Evolutionary conservation across 1,140 invertebrate species (phyloP), one percentile per base, ranked within the genome.

Genomic region (Panulirus ornatus): DNA sequence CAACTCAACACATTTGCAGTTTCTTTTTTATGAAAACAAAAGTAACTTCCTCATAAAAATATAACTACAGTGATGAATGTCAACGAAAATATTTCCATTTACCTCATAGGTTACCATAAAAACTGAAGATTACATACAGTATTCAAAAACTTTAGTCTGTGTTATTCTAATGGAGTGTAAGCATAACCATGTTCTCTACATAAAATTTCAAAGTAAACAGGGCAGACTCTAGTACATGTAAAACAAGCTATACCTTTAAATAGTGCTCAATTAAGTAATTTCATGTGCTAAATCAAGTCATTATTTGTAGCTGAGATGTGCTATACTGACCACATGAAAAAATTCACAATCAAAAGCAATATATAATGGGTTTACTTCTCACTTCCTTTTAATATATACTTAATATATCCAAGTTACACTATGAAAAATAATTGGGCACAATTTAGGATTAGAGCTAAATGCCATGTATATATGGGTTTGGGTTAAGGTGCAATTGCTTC

Each of bases 401-500:
- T n/a, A n/a, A n/a, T n/a, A n/a, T n/a, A n/a, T n/a, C 38, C 42
- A 42, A 78, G n/a, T 27, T 78, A 47, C 44, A 47, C 1, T n/a
- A 44, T 27, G 19, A 58, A 36, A 30, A 2, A 16, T 51, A 51
- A 82, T 36, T 82, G 78, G 44, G 44, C 44, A 82, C 44, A 51
- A 54, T 36, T 51, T 51, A n/a, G 22, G 47, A 82, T 22, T 82
- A 63, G 30, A 82, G 34, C 27, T 44, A 42, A 78, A 42, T 78
- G 27, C 75, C 40, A 47, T 47, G 58, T 30, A 34, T 54, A 83
- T 40, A 40, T n/a, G n/a, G 40, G 83, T n/a, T 71, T 71, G 51
- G 70, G 83, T 58, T 71, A 66, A 84, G 66, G 70, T 42, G 16
- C 19, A 22, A n/a, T 73, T 36, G 42, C 42, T 36, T 44, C 83